These are phyloP conservation scores for Gymnogyps californianus DNA, from an alignment of 2,113 vertebrate genomes.

Conservation along the genomic window DNA sequence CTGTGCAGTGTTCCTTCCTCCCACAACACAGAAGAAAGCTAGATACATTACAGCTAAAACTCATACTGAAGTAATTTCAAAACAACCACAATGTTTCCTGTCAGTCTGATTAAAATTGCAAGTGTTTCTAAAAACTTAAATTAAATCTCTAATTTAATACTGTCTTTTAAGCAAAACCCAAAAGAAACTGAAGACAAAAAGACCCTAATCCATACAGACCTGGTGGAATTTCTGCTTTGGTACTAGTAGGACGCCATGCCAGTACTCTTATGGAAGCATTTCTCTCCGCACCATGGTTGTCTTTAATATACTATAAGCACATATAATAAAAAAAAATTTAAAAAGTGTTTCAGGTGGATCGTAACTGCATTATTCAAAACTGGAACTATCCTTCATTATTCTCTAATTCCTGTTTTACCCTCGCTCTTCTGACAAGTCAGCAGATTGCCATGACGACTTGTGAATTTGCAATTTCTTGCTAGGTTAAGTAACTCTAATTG, in stretches of 20 bases:
- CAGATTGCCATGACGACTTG: background rate
- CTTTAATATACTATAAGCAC: constrained; percentile 58
- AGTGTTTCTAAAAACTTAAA: background rate
- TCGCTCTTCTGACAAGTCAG: background rate
- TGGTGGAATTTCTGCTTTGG: constrained; percentile 63
- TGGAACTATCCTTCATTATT: background rate
- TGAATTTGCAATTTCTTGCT: background rate
- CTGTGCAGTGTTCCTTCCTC: background rate
- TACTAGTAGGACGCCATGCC: constrained; percentile 58
- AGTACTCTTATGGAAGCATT: background rate
- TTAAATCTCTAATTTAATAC: background rate
- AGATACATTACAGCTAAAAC: background rate
- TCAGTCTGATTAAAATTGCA: background rate
- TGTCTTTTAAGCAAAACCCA: background rate
- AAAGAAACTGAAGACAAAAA: background rate
- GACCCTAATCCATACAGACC: constrained; percentile 53
- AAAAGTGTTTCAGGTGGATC: background rate
- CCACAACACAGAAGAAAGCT: background rate
- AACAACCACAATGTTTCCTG: background rate
- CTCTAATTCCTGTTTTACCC: background rate
- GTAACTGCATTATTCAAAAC: background rate
- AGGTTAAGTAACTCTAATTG: background rate
- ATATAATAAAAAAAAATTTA: background rate
- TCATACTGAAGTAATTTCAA: background rate
- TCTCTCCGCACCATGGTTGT: background rate